Base-by-base conservation (phyloP, 2,888 invertebrate genomes). In the Tachystola acroxantha region DNA sequence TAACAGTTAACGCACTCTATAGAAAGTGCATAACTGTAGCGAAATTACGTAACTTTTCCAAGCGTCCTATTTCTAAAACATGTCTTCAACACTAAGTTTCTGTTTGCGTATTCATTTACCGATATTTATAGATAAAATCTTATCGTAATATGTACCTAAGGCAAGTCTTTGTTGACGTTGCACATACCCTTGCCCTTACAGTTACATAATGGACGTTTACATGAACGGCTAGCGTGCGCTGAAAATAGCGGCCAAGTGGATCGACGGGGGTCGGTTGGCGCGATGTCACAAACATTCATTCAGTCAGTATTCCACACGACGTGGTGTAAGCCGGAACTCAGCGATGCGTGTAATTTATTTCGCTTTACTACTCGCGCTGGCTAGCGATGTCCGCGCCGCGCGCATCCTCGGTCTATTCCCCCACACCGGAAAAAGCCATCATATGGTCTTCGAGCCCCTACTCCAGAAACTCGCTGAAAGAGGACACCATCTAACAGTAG, bases 351-450 rank as follows among this genome's bases (percentile, higher is more conserved):
- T 53, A 14, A 33, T 63, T 38, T 40, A 55, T 40, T 45, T 64
- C 42, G 42, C 45, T 29, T 54, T 56, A 34, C 37, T 68, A 26
- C 37, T 70, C 34, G 51, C 68, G 44, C 46, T 70, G 34, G 44
- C 53, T 12, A 50, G 62, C 43, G 37, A 71, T 60, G 73, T 50
- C 2, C 43, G 61, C 40, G 43, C 78, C 35, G 86, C 81, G 32
- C 86, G 88, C 29, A 87, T 91, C 34, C 77, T 92, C 29, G 90
- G 88, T 2, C 63, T 90, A 0, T 91, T 91, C 51, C 88, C 89
- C 0, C 88, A 91, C 52, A 80, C 86, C 0, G 90, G 90, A 0
- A 88, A 87, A 41, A 92, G 91, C 48, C 92, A 92, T 51, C 90
- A 90, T 49, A 82, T 88, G 62, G 89, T 90, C 1, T 90, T 90